Evolutionary conservation across 2,113 vertebrate species (phyloP).

Genomic region (Hemichromis elongatus): DNA sequence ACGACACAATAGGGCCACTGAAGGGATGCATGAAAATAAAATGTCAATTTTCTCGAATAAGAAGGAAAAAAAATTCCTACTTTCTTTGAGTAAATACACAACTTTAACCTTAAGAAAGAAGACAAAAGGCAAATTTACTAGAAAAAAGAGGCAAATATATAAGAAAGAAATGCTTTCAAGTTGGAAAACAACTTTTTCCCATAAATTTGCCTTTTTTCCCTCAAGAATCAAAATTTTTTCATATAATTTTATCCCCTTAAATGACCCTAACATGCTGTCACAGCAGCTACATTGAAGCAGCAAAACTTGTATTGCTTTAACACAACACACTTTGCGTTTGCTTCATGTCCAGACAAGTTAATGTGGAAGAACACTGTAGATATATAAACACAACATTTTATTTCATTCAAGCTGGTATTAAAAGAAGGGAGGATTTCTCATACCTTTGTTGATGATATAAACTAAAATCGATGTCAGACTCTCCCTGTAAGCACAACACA

Average conservation of each 20-base stretch:
- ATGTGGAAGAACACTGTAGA: not conserved
- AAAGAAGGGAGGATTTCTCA: not conserved
- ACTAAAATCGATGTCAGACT: conserved; percentile 75
- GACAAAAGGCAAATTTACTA: not conserved
- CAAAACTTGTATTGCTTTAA: not conserved
- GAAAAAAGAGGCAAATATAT: not conserved
- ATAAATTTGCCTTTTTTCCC: accelerated
- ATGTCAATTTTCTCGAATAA: not conserved
- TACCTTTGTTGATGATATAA: conserved; percentile 81
- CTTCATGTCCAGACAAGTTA: not conserved
- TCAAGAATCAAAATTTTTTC: not conserved
- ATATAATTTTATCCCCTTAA: not conserved
- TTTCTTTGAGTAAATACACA: not conserved
- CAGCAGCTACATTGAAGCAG: not conserved
- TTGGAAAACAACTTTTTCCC: not conserved
- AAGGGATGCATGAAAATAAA: not conserved
- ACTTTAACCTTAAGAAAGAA: not conserved
- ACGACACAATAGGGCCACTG: not conserved
- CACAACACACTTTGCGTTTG: not conserved
- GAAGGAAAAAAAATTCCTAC: not conserved
- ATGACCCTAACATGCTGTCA: not conserved
- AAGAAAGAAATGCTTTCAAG: not conserved
- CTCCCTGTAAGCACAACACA: conserved; percentile 58
- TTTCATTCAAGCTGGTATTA: not conserved
- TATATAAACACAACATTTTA: not conserved